Evolutionary conservation across 2,888 invertebrate genomes (phyloP).

Genomic region (Caenorhabditis doughertyi): DNA sequence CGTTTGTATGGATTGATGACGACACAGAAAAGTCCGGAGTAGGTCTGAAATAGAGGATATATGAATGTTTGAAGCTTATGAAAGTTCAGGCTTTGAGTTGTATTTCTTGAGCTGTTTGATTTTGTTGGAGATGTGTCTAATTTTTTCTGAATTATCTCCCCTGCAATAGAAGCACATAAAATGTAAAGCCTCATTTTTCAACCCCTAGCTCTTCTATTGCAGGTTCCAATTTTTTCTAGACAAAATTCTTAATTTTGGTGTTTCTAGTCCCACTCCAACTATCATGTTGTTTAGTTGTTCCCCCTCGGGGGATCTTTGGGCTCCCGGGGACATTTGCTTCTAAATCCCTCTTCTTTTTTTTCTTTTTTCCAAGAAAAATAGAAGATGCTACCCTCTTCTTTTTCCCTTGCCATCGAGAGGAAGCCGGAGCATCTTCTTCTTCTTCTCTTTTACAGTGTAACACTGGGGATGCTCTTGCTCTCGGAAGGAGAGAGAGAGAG

Average conservation of each 20-base stretch:
- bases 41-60: slow-evolving; percentile 75
- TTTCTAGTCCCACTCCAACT: too few relatives aligned
- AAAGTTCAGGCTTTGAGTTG: too few relatives aligned
- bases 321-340: neutral
- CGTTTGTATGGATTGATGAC: slow-evolving; percentile 83
- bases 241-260: too few relatives aligned
- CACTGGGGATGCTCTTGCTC: neutral
- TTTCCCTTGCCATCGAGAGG: neutral
- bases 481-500: slow-evolving; percentile 5
- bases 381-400: neutral
- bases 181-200: too few relatives aligned
- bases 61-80: neutral
- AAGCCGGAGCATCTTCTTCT: slow-evolving; percentile 20
- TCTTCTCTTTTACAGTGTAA: slow-evolving; percentile 17
- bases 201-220: neutral
- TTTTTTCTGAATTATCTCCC: too few relatives aligned
- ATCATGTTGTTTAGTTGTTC: neutral
- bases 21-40: slow-evolving; percentile 82
- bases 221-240: too few relatives aligned
- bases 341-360: slow-evolving; percentile 1
- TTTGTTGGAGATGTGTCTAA: too few relatives aligned
- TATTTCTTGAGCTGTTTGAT: too few relatives aligned
- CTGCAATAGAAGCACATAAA: too few relatives aligned
- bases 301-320: neutral
- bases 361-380: slow-evolving; percentile 16